Conservation (phyloP, 2,797 vertebrate species). For the Arctocebus calabarensis region DNA sequence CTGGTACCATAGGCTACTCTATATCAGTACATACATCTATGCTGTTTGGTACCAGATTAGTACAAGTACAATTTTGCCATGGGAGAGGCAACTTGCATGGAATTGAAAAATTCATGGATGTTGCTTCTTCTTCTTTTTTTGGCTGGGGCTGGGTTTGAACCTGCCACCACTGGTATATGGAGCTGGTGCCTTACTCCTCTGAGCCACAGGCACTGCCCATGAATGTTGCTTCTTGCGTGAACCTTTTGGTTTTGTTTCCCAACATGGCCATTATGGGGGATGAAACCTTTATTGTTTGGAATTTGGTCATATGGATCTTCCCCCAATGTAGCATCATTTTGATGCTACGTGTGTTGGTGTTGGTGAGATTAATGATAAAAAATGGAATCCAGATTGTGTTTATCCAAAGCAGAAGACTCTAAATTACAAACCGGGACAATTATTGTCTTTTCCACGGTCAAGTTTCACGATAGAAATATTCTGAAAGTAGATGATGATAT, state of each 20-base stretch:
- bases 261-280: constrained; percentile 94
- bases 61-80: constrained; percentile 95
- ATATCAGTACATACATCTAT: constrained; percentile 94
- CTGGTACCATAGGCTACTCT: neutral
- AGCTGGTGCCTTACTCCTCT: too few species aligned
- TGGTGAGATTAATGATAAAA: constrained; percentile 93
- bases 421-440: constrained; percentile 96
- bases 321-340: constrained; percentile 96
- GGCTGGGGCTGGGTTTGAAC: too few species aligned
- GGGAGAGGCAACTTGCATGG: constrained; percentile 95
- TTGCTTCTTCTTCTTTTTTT: constrained; percentile 88
- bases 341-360: constrained; percentile 94
- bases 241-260: constrained; percentile 93
- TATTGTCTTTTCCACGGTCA: constrained; percentile 93
- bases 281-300: constrained; percentile 95
- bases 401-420: constrained; percentile 97
- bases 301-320: constrained; percentile 95
- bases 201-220: constrained; percentile 81
- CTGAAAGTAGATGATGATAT: constrained; percentile 94
- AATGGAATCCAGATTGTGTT: constrained; percentile 94
- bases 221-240: constrained; percentile 95
- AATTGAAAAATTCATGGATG: constrained; percentile 97
- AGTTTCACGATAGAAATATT: constrained; percentile 92
- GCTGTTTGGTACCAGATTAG: constrained; percentile 96
- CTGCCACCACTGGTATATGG: too few species aligned